Conservation (phyloP, 2,113 vertebrate genomes). For the Macroglossus sobrinus region DNA sequence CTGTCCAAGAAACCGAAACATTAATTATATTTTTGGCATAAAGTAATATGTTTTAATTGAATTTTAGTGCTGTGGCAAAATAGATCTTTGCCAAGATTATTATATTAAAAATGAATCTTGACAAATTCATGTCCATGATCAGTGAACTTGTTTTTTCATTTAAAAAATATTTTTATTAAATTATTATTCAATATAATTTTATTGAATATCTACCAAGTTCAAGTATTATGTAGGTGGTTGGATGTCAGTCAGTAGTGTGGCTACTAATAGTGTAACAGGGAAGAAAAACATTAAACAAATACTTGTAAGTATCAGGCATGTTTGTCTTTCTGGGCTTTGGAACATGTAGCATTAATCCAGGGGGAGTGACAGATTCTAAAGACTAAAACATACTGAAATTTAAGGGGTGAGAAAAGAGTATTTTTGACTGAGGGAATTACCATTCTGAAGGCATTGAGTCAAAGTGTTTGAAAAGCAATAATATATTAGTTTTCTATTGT, state of each 20-base stretch:
- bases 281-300: neutral
- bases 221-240: neutral
- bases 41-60: neutral
- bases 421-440: neutral
- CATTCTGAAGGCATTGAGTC: neutral
- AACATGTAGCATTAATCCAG: neutral
- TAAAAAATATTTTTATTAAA: neutral
- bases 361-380: accelerated
- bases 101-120: neutral
- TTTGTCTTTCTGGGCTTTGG: neutral
- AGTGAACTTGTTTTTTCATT: neutral
- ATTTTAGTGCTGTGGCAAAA: neutral
- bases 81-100: neutral
- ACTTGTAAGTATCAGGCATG: neutral
- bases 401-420: neutral
- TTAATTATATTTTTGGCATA: neutral
- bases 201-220: neutral
- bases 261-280: neutral
- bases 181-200: neutral
- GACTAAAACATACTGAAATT: neutral
- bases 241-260: neutral
- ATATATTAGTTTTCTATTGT: neutral
- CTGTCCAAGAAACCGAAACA: neutral
- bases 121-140: neutral
- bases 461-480: neutral